These are phyloP conservation scores for Drosophila sordidula DNA, from an alignment of 2,888 invertebrate species.

Conservation along the genomic window DNA sequence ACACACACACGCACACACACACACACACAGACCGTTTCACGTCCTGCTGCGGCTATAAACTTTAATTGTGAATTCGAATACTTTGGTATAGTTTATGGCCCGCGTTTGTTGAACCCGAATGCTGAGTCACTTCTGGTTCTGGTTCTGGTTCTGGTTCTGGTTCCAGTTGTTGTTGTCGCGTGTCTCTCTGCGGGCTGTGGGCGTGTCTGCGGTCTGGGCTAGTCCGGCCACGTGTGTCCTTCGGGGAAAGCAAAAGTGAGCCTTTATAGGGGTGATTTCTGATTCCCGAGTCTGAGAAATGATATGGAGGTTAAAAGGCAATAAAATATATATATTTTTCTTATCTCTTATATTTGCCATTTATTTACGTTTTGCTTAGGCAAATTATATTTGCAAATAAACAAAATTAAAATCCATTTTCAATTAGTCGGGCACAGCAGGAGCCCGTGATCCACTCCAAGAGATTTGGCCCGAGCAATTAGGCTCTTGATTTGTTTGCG, in stretches of 20 bases:
- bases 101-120: conserved; percentile 51
- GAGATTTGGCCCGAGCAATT: conserved; percentile 1
- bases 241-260: conserved; percentile 72
- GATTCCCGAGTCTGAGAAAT: conserved; percentile 1
- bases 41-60: conserved; percentile 50
- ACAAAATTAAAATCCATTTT: background rate
- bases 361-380: background rate
- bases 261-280: too few species aligned
- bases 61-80: conserved; percentile 60
- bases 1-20: too few species aligned
- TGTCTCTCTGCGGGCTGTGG: conserved; percentile 26
- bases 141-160: conserved; percentile 4
- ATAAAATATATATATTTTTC: background rate
- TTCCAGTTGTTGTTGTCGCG: conserved; percentile 30
- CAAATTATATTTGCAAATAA: conserved; percentile 1
- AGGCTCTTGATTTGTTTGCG: conserved; percentile 26
- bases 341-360: background rate
- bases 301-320: conserved; percentile 2
- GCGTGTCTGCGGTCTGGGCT: conserved; percentile 55
- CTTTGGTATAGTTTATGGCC: conserved; percentile 57
- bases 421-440: conserved; percentile 1
- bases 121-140: conserved; percentile 63
- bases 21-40: background rate
- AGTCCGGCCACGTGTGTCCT: conserved; percentile 54
- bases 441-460: background rate